Evolutionary conservation across 2,113 vertebrate species (phyloP), one percentile per base, ranked within the genome.

Genomic region (Cyanoderma ruficeps): DNA sequence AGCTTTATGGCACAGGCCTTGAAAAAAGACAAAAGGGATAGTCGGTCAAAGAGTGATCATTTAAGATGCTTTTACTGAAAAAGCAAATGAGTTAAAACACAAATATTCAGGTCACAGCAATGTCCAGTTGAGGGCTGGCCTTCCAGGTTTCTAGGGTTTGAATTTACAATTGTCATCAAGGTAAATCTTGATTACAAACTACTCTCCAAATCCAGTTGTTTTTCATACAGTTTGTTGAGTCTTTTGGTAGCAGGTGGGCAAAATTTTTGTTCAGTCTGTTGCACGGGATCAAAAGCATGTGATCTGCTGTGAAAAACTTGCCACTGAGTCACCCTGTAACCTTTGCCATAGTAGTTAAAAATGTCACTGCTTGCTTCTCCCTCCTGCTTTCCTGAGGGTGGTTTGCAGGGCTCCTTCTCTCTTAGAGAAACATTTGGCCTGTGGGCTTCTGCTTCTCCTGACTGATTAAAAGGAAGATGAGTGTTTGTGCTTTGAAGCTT

Each of bases 381-480:
- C 27, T n/a, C 30, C 44, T 13, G 56, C 5, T 4, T 20, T 63
- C 44, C 5, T 2, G 1, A 39, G 7, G 52, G 31, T 3, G 1
- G 35, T 20, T 23, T 27, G 28, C 22, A n/a, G 72, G 46, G 47
- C 13, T 30, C 68, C 42, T 24, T 71, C 41, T 78, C 18, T 2
- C 31, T 33, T 13, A 4, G 22, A 17, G 15, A 28, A 85, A 56
- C 19, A 59, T 21, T n/a, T 28, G 22, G 31, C 37, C 56, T 46
- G 20, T 5, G 18, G 17, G 60, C 50, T 15, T 44, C 53, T 10
- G 71, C 19, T 50, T 81, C 20, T n/a, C 21, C 60, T 0, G 2
- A 4, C 10, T 47, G 55, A 27, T 72, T 52, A 27, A 28, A 89
- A 31, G 64, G 78, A 75, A 46, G 44, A 39, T 31, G 20, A 50